Evolutionary conservation across 2,888 invertebrate genomes (phyloP), one percentile per base, ranked within the genome.

Genomic region (Apodemia mormo): DNA sequence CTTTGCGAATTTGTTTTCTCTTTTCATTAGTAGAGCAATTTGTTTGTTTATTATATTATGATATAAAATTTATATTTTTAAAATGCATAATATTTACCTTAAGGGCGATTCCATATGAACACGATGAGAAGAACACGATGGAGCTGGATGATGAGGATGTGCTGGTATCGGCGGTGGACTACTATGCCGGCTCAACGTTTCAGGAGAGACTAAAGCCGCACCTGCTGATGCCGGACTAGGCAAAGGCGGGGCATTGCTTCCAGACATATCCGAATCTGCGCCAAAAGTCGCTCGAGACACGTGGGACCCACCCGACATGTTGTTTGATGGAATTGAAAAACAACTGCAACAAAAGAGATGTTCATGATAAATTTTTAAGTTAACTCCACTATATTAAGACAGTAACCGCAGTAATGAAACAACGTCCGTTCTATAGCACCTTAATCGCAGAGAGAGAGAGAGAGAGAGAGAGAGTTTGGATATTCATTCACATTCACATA

Each of bases 181-280:
- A 80, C 95, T 95, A 81, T 96, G 96, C 74, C 95, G 90, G 85
- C 95, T 95, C 81, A 96, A 94, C 74, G 96, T 94, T 77, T 96
- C 96, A 61, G 96, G 96, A 43, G 96, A 96, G 76, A 96, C 96
- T 79, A 97, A 94, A 70, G 96, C 95, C 72, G 96, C 96, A 72
- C 95, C 95, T 66, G 96, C 95, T 33, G 96, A 96, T 43, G 96
- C 96, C 56, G 96, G 96, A 72, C 96, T 96, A 70, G 96, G 96
- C 76, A 96, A 85, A n/a, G 95, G 95, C 61, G 94, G 94, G 30
- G 90, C 94, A 78, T 94, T 90, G 74, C 95, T 89, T 0, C 84
- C 83, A 0, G 92, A 91, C 65, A 94, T 85, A 84, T 92, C 85
- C n/a, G 92, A 91, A 73, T 89, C 91, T 10, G 84, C 85, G 0